phyloP scores from a whole-genome alignment of 2,113 vertebrate genomes.

The Vulpes lagopus region DNA sequence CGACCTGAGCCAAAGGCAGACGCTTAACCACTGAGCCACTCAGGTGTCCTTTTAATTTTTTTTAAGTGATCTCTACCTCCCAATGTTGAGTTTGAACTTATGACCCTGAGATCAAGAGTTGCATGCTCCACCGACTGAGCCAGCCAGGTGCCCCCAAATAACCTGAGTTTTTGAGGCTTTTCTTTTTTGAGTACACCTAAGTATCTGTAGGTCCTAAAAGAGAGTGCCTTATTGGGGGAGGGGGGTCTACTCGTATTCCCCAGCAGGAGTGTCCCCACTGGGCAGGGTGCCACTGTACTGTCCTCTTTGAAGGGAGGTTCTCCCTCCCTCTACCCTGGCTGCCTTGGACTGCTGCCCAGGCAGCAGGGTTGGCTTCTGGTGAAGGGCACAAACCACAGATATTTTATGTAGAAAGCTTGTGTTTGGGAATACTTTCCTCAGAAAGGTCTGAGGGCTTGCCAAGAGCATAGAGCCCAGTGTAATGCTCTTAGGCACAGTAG shows the following conservation, averaged over 20 bases:
- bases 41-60: background rate
- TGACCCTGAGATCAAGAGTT: background rate
- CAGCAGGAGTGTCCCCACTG: accelerated
- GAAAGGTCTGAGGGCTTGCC: background rate
- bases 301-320: background rate
- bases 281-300: background rate
- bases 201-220: background rate
- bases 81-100: background rate
- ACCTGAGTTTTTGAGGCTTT: background rate
- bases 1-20: no score
- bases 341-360: accelerated
- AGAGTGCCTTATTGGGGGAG: background rate
- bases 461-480: background rate
- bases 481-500: background rate
- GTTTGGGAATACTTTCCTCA: background rate
- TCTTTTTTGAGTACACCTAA: background rate
- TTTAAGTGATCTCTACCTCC: background rate
- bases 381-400: background rate
- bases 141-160: background rate
- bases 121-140: background rate
- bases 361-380: background rate
- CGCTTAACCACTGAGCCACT: no score
- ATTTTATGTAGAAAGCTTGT: background rate
- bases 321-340: background rate
- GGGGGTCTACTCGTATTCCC: background rate